Evolutionary conservation across 30 jellyfish, hydroid and myxozoan genomes (phyloP).

Genomic region (Morbakka virulenta): DNA sequence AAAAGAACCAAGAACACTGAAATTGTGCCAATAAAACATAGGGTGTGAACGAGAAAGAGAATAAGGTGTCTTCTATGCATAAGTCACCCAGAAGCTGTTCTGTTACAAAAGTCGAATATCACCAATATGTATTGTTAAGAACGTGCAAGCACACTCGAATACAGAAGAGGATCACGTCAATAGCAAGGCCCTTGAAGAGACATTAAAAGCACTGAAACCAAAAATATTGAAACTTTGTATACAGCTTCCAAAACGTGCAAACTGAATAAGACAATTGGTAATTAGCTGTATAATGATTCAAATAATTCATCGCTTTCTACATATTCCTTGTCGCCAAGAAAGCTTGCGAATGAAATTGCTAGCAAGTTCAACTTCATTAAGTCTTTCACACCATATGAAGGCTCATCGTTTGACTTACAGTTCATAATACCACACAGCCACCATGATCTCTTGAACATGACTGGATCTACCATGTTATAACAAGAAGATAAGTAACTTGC

Average conservation of each 20-base stretch:
- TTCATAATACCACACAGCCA: background rate
- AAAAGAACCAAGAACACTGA: background rate
- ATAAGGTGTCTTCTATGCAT: background rate
- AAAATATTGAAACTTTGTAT: background rate
- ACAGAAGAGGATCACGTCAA: slow-evolving; percentile 10
- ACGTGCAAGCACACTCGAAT: slow-evolving; percentile 4
- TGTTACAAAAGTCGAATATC: slow-evolving; percentile 19
- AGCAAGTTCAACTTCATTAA: background rate
- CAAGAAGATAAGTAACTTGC: background rate
- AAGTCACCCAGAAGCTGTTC: slow-evolving; percentile 29
- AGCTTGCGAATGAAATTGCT: background rate
- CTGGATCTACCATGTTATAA: background rate
- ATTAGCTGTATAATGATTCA: background rate
- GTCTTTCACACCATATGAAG: background rate
- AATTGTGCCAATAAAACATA: background rate
- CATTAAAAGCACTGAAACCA: background rate
- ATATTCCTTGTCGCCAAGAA: background rate
- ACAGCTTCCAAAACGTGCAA: background rate
- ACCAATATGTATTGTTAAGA: slow-evolving; percentile 8
- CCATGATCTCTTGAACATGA: background rate
- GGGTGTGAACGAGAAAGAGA: slow-evolving; percentile 9
- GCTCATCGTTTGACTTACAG: slow-evolving; percentile 1
- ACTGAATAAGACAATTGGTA: background rate
- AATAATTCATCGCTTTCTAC: background rate
- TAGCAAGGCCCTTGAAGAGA: slow-evolving; percentile 8